Evolutionary conservation across 30 jellyfish, hydroid and myxozoan species (phyloP), one percentile per base, ranked within the genome.

Genomic region (Aurelia aurita): DNA sequence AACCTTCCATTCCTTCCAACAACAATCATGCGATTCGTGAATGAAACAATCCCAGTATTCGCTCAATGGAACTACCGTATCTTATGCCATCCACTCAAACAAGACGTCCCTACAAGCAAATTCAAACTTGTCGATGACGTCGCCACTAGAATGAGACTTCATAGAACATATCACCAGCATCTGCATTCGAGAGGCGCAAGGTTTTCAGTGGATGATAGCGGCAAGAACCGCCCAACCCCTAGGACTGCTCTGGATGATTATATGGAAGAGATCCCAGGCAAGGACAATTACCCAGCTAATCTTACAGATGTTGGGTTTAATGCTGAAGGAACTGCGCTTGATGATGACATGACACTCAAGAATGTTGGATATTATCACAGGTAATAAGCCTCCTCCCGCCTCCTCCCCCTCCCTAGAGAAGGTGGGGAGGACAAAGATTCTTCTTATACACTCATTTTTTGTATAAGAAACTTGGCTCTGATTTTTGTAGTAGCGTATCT

Each of bases 191-290:
- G 98, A 58, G 88, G 96, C 20, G 98, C 98, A 9, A 39, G 98
- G 28, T 92, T 92, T 80, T 63, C 85, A 5, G 62, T 87, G 15
- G 98, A 92, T 77, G 89, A 27, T 27, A 49, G 63, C 70, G 72
- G 58, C 9, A 58, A 76, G 15, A 87, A 69, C 58, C 82, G 90
- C 9, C 97, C 95, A 62, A 26, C 72, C 0, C 34, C 55, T 21
- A 53, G 89, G 21, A 82, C 84, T 5, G 71, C 61, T 44, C 83
- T 93, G 21, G 99, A 95, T 68, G 81, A 72, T 15, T 65, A 89
- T 55, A 95, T 95, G 99, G 97, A 89, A 64, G 94, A 95, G 72
- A 67, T 95, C n/a, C 99, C 97, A 18, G 99, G 99, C 27, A 88
- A 88, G 72, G 89, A 89, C 79, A 95, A 95, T 82, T 95, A 88